Percentiles rank a stretch among this genome's conserved stretches.
Conservation (phyloP, 2,888 invertebrate genomes). For the Oscheius sp. region DNA sequence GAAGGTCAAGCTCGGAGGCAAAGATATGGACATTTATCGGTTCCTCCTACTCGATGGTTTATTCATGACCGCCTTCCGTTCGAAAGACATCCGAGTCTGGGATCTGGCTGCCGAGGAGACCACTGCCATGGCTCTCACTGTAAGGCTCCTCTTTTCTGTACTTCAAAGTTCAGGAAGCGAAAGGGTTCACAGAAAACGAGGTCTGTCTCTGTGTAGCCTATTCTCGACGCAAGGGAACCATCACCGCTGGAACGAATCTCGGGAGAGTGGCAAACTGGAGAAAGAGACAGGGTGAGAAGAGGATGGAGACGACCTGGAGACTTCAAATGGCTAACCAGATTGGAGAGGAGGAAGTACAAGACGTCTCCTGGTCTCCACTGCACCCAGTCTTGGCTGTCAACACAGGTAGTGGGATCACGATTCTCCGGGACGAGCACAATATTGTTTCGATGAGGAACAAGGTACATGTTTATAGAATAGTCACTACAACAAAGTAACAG, state of each 20-base stretch:
- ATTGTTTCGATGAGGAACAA: slow-evolving; percentile 84
- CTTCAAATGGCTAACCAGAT: slow-evolving; percentile 43
- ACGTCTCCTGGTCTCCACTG: slow-evolving; percentile 65
- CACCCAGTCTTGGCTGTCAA: slow-evolving; percentile 75
- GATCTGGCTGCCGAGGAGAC: slow-evolving; percentile 93
- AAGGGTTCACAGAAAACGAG: slow-evolving; percentile 26
- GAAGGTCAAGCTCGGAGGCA: slow-evolving; percentile 83
- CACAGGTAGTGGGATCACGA: slow-evolving; percentile 81
- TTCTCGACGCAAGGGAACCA: slow-evolving; percentile 47
- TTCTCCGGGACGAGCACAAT: slow-evolving; percentile 88
- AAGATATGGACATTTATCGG: slow-evolving; percentile 57
- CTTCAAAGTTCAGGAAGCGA: slow-evolving; percentile 3
- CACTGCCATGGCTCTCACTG: slow-evolving; percentile 80
- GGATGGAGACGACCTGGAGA: slow-evolving; percentile 43
- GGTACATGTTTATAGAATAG: slow-evolving; percentile 65
- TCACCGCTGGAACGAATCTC: slow-evolving; percentile 64
- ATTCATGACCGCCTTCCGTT: slow-evolving; percentile 42
- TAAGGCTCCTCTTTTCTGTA: slow-evolving; percentile 74
- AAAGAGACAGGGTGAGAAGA: slow-evolving; percentile 42
- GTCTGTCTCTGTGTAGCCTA: slow-evolving; percentile 21
- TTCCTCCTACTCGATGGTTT: slow-evolving; percentile 45
- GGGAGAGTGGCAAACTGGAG: slow-evolving; percentile 70
- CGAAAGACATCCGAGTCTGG: slow-evolving; percentile 80
- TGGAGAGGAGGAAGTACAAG: slow-evolving; percentile 53
- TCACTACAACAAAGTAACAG: slow-evolving; percentile 16